Base-by-base conservation (phyloP, 1,140 invertebrate species). In the Leptinotarsa undecemlineata region DNA sequence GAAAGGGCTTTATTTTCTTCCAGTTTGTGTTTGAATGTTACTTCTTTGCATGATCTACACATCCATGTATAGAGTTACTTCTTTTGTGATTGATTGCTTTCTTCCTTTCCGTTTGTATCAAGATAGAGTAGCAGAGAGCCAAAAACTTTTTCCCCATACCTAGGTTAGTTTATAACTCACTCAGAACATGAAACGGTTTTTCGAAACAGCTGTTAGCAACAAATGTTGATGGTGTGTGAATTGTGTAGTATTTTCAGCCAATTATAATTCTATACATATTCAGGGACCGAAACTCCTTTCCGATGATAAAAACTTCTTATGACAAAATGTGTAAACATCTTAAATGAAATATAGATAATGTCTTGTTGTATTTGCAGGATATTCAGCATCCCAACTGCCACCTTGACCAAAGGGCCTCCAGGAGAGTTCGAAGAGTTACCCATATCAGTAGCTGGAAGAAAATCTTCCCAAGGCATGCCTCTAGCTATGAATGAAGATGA, bases 401-500 rank as follows among this genome's bases (percentile, higher is more conserved):
- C 89, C 0, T 83, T 95, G 19, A 88, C 90, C 13, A 88, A 90
- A 1, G 93, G 93, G 14, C 92, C 93, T 0, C 87, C 89, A 5
- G 87, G 89, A 1, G 89, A 90, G 74, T 90, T 89, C 17, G 87
- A 91, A 73, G 89, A 91, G 74, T 82, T 95, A 60, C 92, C 92
- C 0, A 91, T 94, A 0, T 89, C 89, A 61, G 84, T 94, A 48
- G 91, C 94, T 1, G 93, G 93, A 1, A 90, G 90, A 75, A 95
- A 95, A 83, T 93, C 92, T 0, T 95, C 93, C 3, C 93, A 94
- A 84, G 93, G 93, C 21, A 87, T 94, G 2, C 91, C 91, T 1
- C 76, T 95, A 17, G 87, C 91, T 0, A 87, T 93, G 0, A 90
- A 93, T 77, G 89, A 90, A 1, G 85, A 85, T 1, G 91, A 92